Base-by-base conservation (phyloP, 2,797 vertebrate genomes). In the Macroramphosus scolopax region DNA sequence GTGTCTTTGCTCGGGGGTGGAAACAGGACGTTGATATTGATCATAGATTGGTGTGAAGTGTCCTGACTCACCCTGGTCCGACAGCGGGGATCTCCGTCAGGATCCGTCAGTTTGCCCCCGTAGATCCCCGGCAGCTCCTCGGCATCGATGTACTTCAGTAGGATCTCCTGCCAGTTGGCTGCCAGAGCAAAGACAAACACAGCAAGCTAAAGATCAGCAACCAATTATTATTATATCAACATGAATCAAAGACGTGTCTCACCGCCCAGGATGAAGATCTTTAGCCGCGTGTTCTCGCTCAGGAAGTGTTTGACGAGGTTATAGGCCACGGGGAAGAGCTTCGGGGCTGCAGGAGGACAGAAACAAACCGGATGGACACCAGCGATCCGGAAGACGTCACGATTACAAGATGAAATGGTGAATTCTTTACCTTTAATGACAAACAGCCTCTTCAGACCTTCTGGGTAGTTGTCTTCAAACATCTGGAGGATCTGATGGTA, bases 391-490 rank as follows among this genome's bases (percentile, higher is more conserved):
- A n/a, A n/a, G n/a, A n/a, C n/a, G n/a, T n/a, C n/a, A n/a, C n/a
- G n/a, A n/a, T n/a, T n/a, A n/a, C n/a, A n/a, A n/a, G n/a, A n/a
- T n/a, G n/a, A n/a, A n/a, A n/a, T n/a, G n/a, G n/a, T n/a, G n/a
- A n/a, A n/a, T n/a, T n/a, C 31, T 17, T 30, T 34, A 94, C 95
- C 95, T 91, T 95, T 98, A 59, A 98, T 91, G 2, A 98, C 84
- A 72, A 97, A 93, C 29, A 98, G 86, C 46, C 76, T 82, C 80
- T 95, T 97, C 54, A 98, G 84, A 42, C 90, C 92, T 75, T 98
- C 96, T 0, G 96, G 96, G 54, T 93, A 98, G 44, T 98, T 98
- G 51, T 95, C 94, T 70, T 98, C 96, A 22, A 98, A 96, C 95
- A 98, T 96, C 71, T 91, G 82, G 53, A 98, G 90, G 60, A 97